These are phyloP conservation scores for Temnothorax longispinosus DNA, from an alignment of 1,140 invertebrate species.

Conservation along the genomic window DNA sequence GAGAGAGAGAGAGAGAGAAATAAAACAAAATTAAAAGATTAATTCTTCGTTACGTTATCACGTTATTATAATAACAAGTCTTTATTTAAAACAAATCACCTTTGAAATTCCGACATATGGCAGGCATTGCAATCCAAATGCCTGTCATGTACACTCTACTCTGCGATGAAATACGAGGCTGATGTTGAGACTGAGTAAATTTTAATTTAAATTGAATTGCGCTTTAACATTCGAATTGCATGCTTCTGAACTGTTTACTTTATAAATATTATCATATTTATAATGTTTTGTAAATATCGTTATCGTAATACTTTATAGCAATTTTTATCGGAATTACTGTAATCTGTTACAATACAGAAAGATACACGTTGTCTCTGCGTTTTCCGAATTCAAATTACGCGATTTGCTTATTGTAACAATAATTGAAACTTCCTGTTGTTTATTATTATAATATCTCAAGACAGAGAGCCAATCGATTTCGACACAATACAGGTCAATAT, in stretches of 20 bases:
- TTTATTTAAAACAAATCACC: constrained; percentile 16
- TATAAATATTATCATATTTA: background rate
- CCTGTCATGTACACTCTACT: constrained; percentile 11
- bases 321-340: background rate
- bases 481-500: background rate
- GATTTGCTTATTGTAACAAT: background rate
- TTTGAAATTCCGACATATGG: constrained; percentile 21
- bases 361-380: background rate
- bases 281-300: background rate
- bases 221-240: constrained; percentile 13
- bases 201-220: constrained; percentile 39
- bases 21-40: background rate
- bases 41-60: background rate
- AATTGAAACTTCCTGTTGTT: background rate
- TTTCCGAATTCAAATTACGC: background rate
- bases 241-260: background rate
- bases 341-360: background rate
- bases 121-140: constrained; percentile 15
- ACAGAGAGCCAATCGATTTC: background rate
- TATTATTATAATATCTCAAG: background rate
- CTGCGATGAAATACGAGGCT: constrained; percentile 18
- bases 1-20: too few relatives aligned
- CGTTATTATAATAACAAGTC: constrained; percentile 13
- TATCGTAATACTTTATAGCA: background rate
- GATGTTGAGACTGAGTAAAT: constrained; percentile 10